These are phyloP conservation scores for Columba guinea DNA, from an alignment of 2,797 vertebrate species.

Conservation along the genomic window DNA sequence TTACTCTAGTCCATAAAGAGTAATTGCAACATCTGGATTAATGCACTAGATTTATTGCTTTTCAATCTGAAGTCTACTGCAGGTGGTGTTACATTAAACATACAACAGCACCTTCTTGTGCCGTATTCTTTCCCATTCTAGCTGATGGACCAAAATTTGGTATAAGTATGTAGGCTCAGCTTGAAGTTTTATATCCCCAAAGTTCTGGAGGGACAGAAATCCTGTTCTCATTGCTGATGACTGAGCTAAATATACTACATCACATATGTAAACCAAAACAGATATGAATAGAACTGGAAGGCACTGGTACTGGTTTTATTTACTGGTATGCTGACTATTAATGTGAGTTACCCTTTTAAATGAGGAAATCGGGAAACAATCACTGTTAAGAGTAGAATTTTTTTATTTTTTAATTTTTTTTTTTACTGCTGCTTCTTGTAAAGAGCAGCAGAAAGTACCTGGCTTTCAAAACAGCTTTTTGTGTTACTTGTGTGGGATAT, in stretches of 20 bases:
- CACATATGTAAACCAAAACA: neutral
- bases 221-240: neutral
- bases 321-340: neutral
- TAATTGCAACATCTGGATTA: constrained; percentile 1
- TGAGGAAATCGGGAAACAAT: neutral
- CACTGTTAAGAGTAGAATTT: neutral
- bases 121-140: neutral
- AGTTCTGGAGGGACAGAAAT: neutral
- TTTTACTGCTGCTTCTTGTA: neutral
- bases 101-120: neutral
- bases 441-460: neutral
- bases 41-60: neutral
- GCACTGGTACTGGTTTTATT: neutral
- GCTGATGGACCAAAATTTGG: neutral
- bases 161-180: neutral
- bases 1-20: neutral
- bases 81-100: neutral
- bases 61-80: neutral
- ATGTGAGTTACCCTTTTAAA: neutral
- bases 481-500: neutral
- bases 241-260: neutral
- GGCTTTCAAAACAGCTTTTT: neutral
- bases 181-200: neutral
- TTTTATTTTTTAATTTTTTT: neutral
- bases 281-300: neutral